Base-by-base conservation (phyloP, 2,113 vertebrate genomes). In the Rhinolophus sinicus region DNA sequence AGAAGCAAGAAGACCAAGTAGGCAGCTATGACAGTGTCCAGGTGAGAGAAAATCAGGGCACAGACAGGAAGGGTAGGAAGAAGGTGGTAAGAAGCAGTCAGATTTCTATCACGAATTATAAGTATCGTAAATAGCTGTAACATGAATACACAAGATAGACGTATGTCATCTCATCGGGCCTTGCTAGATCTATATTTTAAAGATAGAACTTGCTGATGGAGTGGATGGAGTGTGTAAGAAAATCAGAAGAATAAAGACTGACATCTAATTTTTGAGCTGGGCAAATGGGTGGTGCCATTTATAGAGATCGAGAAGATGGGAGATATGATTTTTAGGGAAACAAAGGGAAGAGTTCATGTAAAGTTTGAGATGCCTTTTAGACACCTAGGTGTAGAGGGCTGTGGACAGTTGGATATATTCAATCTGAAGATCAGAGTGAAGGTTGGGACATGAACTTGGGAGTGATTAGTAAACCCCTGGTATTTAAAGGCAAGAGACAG, bases 51-150 rank as follows among this genome's bases (percentile, higher is more conserved):
- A 33, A 19, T 52, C 38, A 47, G 24, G 22, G 26, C 54, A 28
- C 6, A 0, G 50, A 22, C 21, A 21, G 62, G 69, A 69, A 15
- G 1, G 50, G 33, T 0, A 38, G 24, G 52, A 24, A 0, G 2
- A 13, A 52, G 14, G 56, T 7, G 7, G 28, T 44, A 62, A 38
- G 56, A 52, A 75, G 35, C 24, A 26, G n/a, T 50, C 26, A 64
- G n/a, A 28, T n/a, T 62, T 67, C 40, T 58, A 33, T n/a, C 16
- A 75, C 10, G 19, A 47, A 28, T 22, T 15, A 14, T 69, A 33
- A 70, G 24, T 56, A 85, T 22, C 54, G 65, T 84, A 56, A 80
- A 50, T 13, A 76, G 35, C 28, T 58, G 12, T 18, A 62, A 30
- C 15, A 11, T 1, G n/a, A 11, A 12, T 75, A 69, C 38, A 40